Base-by-base conservation (phyloP, 2,113 vertebrate genomes). In the Ascaphus truei region DNA sequence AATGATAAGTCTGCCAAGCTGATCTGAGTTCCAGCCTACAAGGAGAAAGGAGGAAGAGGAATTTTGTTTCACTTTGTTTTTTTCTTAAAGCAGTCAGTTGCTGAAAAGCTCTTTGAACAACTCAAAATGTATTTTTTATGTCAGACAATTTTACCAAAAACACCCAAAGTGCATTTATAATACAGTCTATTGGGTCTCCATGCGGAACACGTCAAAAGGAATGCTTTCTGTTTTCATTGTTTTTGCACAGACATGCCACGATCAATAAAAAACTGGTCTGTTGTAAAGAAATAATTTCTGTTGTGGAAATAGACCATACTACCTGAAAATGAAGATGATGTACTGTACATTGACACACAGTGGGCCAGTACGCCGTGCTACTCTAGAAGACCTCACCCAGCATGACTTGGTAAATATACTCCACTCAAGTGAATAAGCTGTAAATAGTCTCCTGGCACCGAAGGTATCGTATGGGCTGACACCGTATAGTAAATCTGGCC, bases 1-100 rank as follows among this genome's bases (percentile, higher is more conserved):
- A 88, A 81, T 0, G 80, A 76, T 23, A 90, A 8, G 63, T 92
- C 86, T 31, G 86, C 86, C 77, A 93, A 72, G 55, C 86, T 90
- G 62, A 93, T 84, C 56, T 90, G 90, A 57, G 79, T 90, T 51
- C 89, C 90, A 27, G 88, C 87, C 92, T 93, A 72, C 2, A 55
- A 3, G 72, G 59, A 68, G 26, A 5, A 18, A 2, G 33, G 2
- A 47, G 16, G 18, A 37, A 5, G 2, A 33, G 7, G n/a, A 5
- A 47, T 58, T 67, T 33, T 31, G 12, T 25, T 43, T 53, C 2
- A n/a, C 15, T 31, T 67, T 18, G 16, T 45, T 45, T 45, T 26
- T 6, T 7, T 23, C 18, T 57, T 57, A 45, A n/a, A 33, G 33
- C 50, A 63, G 16, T 47, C 15, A 1, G 13, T 45, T 16, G 36